Evolutionary conservation across 2,888 invertebrate genomes (phyloP).

Genomic region (Sinhomidia bicolor): DNA sequence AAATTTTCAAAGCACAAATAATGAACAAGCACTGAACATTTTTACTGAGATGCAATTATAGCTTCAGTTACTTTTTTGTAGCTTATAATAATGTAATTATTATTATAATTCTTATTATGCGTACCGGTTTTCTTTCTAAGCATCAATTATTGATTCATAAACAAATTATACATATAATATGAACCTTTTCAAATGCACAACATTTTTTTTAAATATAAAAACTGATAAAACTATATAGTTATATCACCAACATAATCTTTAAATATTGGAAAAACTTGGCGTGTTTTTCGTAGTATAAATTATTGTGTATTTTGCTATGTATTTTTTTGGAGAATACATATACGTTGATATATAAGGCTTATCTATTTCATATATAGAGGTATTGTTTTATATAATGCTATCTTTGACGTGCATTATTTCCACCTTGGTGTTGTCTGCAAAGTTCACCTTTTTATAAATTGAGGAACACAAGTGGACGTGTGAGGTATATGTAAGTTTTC

Average conservation of each 20-base stretch:
- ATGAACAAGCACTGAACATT: not conserved
- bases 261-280: not conserved
- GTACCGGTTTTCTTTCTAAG: not conserved
- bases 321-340: slow-evolving; percentile 11
- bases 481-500: too few relatives aligned
- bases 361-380: slow-evolving; percentile 4
- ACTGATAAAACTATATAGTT: slow-evolving; percentile 9
- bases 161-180: not conserved
- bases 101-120: not conserved
- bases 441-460: not conserved
- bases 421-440: not conserved
- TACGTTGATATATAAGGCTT: slow-evolving; percentile 34
- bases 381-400: not conserved
- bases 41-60: not conserved
- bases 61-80: too few relatives aligned
- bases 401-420: not conserved
- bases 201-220: not conserved
- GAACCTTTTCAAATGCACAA: not conserved
- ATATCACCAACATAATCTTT: slow-evolving; percentile 36
- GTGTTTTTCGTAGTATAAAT: slow-evolving; percentile 13
- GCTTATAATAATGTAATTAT: too few relatives aligned
- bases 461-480: not conserved
- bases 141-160: not conserved
- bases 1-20: not conserved
- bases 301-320: slow-evolving; percentile 13